phyloP scores from a whole-genome alignment of 1,140 invertebrate genomes.

The Microvelia longipes region DNA sequence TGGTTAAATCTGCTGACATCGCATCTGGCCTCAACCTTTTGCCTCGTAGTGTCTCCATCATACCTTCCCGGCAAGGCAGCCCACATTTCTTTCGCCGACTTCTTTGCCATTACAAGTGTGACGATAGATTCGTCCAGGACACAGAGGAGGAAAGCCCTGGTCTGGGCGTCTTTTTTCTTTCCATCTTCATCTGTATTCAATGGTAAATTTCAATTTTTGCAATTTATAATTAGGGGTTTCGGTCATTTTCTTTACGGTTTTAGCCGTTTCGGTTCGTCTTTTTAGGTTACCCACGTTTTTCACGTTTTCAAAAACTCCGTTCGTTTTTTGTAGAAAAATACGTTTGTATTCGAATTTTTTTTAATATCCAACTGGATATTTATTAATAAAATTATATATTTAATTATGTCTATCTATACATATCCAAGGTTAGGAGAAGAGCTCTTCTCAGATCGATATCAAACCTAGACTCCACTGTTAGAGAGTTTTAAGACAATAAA shows the following conservation, averaged over 20 bases:
- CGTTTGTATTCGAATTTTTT: background rate
- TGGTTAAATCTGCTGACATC: background rate
- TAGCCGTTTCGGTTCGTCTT: too few species aligned
- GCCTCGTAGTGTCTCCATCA: too few species aligned
- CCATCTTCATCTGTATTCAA: background rate
- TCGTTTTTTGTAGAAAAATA: background rate
- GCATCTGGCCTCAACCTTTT: background rate
- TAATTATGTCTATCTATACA: too few species aligned
- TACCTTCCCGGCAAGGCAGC: background rate
- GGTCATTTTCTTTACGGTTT: too few species aligned
- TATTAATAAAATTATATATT: too few species aligned
- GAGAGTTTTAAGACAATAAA: too few species aligned
- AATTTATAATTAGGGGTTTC: background rate
- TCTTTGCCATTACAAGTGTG: background rate
- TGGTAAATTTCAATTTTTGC: background rate
- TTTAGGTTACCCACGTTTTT: too few species aligned
- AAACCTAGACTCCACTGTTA: too few species aligned
- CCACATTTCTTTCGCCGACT: background rate
- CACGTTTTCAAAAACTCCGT: background rate
- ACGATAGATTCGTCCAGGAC: background rate
- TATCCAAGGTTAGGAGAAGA: too few species aligned
- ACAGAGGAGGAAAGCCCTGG: background rate
- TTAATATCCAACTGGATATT: background rate
- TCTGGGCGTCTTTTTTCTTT: background rate
- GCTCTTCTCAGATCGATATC: too few species aligned